Evolutionary conservation across 1,140 invertebrate species (phyloP).

Genomic region (Paralvinella palmiformis): DNA sequence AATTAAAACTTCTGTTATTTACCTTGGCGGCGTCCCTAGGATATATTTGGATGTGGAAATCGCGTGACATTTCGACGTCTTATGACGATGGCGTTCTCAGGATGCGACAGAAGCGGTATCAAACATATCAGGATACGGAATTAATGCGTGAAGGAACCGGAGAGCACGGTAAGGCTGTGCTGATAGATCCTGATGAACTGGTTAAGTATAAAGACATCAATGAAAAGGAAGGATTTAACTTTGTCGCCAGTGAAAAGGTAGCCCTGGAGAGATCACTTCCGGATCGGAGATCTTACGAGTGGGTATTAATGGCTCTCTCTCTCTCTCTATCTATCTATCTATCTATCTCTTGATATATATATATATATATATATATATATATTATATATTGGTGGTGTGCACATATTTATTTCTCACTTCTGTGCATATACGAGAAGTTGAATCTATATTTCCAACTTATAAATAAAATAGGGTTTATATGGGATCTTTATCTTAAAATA

Average conservation of each 20-base stretch:
- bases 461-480: not conserved
- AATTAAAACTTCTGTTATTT: too few relatives aligned
- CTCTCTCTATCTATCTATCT: not conserved
- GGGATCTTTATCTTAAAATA: too few relatives aligned
- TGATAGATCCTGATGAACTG: not conserved
- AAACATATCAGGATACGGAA: not conserved
- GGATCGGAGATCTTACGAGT: not conserved
- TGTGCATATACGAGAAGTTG: not conserved
- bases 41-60: too few relatives aligned
- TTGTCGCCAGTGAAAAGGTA: not conserved
- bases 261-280: not conserved
- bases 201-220: not conserved
- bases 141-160: not conserved
- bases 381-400: not conserved
- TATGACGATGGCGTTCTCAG: too few relatives aligned
- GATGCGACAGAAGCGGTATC: not conserved
- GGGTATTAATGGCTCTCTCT: not conserved
- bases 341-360: not conserved
- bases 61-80: too few relatives aligned
- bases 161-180: not conserved
- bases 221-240: constrained; percentile 1
- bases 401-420: not conserved
- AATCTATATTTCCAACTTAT: not conserved
- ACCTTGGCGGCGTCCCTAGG: too few relatives aligned
- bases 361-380: not conserved